Evolutionary conservation across 2,113 vertebrate species (phyloP).

Genomic region (Cariama cristata): DNA sequence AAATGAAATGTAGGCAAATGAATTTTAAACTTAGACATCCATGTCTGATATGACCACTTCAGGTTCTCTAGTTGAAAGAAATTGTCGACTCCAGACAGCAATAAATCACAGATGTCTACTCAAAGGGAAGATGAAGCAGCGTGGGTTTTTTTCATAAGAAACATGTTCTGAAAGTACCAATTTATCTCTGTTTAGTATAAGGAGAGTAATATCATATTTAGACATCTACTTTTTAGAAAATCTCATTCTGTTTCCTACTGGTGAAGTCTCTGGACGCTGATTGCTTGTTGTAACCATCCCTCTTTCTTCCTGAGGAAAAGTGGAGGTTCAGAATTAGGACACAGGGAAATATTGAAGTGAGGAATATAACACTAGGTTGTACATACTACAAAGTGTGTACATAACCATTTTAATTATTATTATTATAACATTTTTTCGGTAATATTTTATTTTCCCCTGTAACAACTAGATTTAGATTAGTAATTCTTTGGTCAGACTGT

Average conservation of each 20-base stretch:
- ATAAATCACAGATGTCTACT: not conserved
- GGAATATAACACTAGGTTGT: not conserved
- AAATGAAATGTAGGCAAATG: not conserved
- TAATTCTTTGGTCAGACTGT: not conserved
- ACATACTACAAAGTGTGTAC: not conserved
- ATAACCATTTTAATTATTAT: not conserved
- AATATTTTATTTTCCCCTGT: not conserved
- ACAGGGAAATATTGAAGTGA: not conserved
- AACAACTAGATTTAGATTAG: not conserved
- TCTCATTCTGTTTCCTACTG: not conserved
- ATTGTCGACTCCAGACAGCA: not conserved
- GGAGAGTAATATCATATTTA: not conserved
- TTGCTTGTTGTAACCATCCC: not conserved
- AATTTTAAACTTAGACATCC: not conserved
- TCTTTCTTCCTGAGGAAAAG: not conserved
- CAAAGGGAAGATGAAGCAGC: not conserved
- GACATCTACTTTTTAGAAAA: not conserved
- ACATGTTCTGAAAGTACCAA: not conserved
- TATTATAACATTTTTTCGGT: not conserved
- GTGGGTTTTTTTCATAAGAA: not conserved
- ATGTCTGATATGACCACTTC: not conserved
- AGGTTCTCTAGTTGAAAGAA: not conserved
- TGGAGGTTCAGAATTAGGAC: not conserved
- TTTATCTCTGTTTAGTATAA: not conserved
- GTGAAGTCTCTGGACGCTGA: not conserved